Evolutionary conservation across 1,140 invertebrate species (phyloP), one percentile per base, ranked within the genome.

Genomic region (Conus ventricosus): DNA sequence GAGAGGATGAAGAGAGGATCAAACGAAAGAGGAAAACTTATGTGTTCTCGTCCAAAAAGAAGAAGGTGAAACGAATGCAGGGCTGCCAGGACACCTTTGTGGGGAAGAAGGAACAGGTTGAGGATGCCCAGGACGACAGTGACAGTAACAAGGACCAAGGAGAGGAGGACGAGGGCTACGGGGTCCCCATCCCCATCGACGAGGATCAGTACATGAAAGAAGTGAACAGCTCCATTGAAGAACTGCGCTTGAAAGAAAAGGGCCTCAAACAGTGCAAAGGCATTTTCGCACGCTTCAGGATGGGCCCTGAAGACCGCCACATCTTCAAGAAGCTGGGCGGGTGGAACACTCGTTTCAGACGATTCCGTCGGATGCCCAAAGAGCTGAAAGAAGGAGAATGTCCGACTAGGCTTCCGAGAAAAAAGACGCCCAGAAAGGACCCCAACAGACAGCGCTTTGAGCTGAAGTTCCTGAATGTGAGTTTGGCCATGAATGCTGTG

Each of bases 311-410:
- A 25, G 91, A 92, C 85, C 75, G 89, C 15, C 86, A 89, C 81
- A 92, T 92, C 85, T 88, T 91, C 60, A 90, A 91, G 67, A 92
- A 92, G 87, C 88, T 92, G 60, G 92, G 91, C 23, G 90, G 91
- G 57, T 91, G 91, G 90, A 83, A 85, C 51, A 80, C 84, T 20
- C 71, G 88, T 27, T 55, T 53, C 63, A 20, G 75, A 53, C 75
- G 85, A 57, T 57, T 27, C 87, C 60, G 60, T 4, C 27, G 63
- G 23, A 85, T 57, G 84, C 51, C 78, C 63, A 7, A 83, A 23
- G 55, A 60, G 11, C 25, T 88, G 76, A 78, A 78, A 17, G 76
- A 39, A 27, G 80, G 80, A 10, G 51, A 81, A 13, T 15, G 39
- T 20, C 80, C 17, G 5, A 53, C 17, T 8, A 53, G 51, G 23